Evolutionary conservation across 2,797 vertebrate species (phyloP).

Genomic region (Fistularia commersonii): DNA sequence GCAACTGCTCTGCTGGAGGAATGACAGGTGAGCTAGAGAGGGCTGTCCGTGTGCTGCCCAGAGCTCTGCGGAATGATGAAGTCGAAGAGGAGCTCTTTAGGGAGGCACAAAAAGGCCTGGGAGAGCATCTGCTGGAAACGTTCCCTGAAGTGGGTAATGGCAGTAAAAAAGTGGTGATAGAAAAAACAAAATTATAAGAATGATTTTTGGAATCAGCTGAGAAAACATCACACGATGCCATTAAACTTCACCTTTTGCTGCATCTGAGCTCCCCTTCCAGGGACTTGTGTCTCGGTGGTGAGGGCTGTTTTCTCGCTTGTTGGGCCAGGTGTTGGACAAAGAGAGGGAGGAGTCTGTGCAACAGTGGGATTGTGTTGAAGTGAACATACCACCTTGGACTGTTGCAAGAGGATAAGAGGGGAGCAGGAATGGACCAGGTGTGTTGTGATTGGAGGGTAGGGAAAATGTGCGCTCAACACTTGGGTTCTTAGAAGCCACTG

Average conservation of each 20-base stretch:
- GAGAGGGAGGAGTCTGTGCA: slow-evolving; percentile 67
- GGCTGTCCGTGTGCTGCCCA: slow-evolving; percentile 54
- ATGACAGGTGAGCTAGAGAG: slow-evolving; percentile 77
- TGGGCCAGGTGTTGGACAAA: slow-evolving; percentile 90
- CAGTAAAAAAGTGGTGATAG: neutral
- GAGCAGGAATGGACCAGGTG: slow-evolving; percentile 77
- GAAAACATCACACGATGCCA: neutral
- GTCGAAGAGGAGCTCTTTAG: slow-evolving; percentile 76
- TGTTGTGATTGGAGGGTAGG: slow-evolving; percentile 58
- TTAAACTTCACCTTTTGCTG: neutral
- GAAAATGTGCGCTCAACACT: slow-evolving; percentile 73
- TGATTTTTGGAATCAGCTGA: neutral
- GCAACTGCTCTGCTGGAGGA: slow-evolving; percentile 66
- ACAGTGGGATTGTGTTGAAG: slow-evolving; percentile 61
- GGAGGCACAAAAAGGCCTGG: slow-evolving; percentile 75
- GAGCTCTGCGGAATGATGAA: slow-evolving; percentile 69
- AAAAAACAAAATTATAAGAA: neutral
- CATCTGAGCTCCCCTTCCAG: slow-evolving; percentile 56
- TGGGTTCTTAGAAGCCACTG: slow-evolving; percentile 51
- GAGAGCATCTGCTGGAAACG: slow-evolving; percentile 63
- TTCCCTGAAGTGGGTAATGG: slow-evolving; percentile 60
- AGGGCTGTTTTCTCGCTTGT: slow-evolving; percentile 75
- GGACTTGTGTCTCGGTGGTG: slow-evolving; percentile 66
- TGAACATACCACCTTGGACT: slow-evolving; percentile 70
- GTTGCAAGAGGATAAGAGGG: slow-evolving; percentile 82